phyloP scores from a whole-genome alignment of 2,888 invertebrate genomes.

The Lordiphosa andalusiaca region DNA sequence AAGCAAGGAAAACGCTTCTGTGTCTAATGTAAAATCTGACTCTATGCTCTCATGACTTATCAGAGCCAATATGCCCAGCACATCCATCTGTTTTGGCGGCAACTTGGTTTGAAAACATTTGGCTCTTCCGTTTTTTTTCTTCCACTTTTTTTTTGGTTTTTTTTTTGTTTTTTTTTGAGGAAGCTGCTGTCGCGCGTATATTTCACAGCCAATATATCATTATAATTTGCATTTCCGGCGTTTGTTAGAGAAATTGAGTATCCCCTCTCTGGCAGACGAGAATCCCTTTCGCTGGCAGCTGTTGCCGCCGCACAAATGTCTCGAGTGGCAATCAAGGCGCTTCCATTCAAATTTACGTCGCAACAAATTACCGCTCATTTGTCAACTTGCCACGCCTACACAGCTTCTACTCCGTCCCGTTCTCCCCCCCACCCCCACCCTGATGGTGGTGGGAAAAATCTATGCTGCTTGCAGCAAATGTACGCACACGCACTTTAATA shows the following conservation, averaged over 20 bases:
- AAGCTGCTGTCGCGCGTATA: slow-evolving; percentile 59
- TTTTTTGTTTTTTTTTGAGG: slow-evolving; percentile 24
- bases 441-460: slow-evolving; percentile 69
- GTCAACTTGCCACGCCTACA: slow-evolving; percentile 65
- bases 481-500: slow-evolving; percentile 34
- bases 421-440: background rate
- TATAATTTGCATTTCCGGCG: slow-evolving; percentile 75
- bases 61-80: slow-evolving; percentile 31
- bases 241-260: slow-evolving; percentile 66
- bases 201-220: slow-evolving; percentile 77
- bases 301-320: slow-evolving; percentile 75
- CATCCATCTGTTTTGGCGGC: slow-evolving; percentile 32
- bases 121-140: slow-evolving; percentile 12
- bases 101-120: slow-evolving; percentile 16
- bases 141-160: slow-evolving; percentile 15
- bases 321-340: slow-evolving; percentile 79
- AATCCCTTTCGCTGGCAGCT: slow-evolving; percentile 65
- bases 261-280: slow-evolving; percentile 34
- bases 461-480: slow-evolving; percentile 66
- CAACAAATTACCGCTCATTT: slow-evolving; percentile 79
- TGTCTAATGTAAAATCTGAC: no score
- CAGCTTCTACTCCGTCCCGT: background rate
- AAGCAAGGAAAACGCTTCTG: background rate
- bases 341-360: slow-evolving; percentile 78
- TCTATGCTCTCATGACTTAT: background rate